Evolutionary conservation across 2,797 vertebrate genomes (phyloP).

Genomic region (Acestrorhynchus altus): DNA sequence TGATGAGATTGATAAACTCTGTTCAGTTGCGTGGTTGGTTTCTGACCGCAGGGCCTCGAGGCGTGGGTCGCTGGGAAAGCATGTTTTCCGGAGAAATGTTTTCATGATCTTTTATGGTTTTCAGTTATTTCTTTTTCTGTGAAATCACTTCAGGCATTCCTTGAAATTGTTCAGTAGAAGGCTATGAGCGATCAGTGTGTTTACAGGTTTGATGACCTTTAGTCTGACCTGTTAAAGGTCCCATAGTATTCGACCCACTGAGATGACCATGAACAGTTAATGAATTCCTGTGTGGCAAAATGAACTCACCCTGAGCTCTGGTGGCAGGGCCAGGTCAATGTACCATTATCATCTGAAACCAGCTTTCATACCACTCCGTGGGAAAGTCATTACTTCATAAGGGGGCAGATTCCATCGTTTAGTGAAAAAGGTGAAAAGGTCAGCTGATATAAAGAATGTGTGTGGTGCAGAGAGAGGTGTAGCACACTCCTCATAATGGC

Average conservation of each 20-base stretch:
- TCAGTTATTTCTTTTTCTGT: neutral
- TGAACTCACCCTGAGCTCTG: constrained; percentile 9
- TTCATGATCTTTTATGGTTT: constrained; percentile 14
- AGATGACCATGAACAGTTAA: constrained; percentile 31
- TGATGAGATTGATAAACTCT: neutral
- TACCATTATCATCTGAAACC: constrained; percentile 30
- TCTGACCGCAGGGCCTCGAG: neutral
- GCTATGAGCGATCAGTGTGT: constrained; percentile 17
- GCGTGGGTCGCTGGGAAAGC: neutral
- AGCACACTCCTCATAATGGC: constrained; percentile 11
- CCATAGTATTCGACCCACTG: constrained; percentile 7
- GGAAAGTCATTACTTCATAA: constrained; percentile 39
- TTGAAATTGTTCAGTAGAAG: constrained; percentile 26
- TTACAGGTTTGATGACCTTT: constrained; percentile 32
- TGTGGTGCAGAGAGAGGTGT: neutral
- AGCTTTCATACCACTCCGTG: constrained; percentile 24
- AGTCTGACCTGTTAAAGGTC: constrained; percentile 28
- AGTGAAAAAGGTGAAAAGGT: constrained; percentile 34
- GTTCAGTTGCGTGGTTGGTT: neutral
- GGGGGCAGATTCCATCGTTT: constrained; percentile 31
- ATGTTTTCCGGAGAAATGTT: neutral
- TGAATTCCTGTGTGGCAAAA: constrained; percentile 35
- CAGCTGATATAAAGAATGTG: constrained; percentile 29
- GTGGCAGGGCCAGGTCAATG: constrained; percentile 21
- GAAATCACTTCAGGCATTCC: constrained; percentile 13